These are phyloP conservation scores for Nibea albiflora DNA, from an alignment of 2,113 vertebrate genomes.

Conservation along the genomic window DNA sequence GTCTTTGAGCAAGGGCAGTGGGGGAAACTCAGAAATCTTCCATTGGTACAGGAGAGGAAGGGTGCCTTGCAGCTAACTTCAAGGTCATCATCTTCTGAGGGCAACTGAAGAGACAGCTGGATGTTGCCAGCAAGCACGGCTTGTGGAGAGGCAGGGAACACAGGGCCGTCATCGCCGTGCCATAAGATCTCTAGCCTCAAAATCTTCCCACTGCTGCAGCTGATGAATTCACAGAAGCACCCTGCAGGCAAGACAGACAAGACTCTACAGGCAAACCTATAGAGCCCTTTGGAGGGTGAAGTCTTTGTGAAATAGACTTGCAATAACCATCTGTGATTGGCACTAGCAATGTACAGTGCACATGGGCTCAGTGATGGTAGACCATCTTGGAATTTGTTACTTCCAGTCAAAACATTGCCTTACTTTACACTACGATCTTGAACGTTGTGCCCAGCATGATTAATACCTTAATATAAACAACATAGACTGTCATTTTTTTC, in stretches of 20 bases:
- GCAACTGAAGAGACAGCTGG: constrained; percentile 46
- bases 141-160: constrained; percentile 27
- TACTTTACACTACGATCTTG: background rate
- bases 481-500: constrained; percentile 29
- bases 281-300: background rate
- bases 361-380: background rate
- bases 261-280: constrained; percentile 1
- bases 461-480: background rate
- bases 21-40: constrained; percentile 21
- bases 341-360: background rate
- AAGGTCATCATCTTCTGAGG: constrained; percentile 64
- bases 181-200: constrained; percentile 22
- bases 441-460: background rate
- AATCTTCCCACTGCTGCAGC: constrained; percentile 12
- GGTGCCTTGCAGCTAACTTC: constrained; percentile 32
- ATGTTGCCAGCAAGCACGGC: constrained; percentile 36
- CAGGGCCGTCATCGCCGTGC: constrained; percentile 26
- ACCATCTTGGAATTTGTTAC: background rate
- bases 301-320: constrained; percentile 4
- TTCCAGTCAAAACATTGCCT: no score
- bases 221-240: constrained; percentile 34
- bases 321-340: background rate
- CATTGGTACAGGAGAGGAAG: constrained; percentile 18
- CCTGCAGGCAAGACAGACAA: background rate
- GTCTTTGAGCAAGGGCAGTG: constrained; percentile 22